Evolutionary conservation across 1,140 invertebrate genomes (phyloP).

Genomic region (Drosophila navojoa): DNA sequence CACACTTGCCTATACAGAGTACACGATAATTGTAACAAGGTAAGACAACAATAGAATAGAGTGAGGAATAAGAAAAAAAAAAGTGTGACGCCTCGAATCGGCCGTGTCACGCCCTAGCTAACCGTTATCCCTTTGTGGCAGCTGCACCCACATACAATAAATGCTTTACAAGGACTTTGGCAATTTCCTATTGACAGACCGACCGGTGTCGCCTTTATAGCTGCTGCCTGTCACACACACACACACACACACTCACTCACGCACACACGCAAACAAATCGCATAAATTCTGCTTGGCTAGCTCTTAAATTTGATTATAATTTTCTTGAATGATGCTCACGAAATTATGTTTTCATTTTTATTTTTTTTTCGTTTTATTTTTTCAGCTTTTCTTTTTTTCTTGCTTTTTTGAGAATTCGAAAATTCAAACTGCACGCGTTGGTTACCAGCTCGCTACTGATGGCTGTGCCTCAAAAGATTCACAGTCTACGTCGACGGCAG

Average conservation of each 20-base stretch:
- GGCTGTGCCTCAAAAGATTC: constrained; percentile 43
- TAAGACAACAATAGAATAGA: constrained; percentile 54
- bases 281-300: not conserved
- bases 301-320: constrained; percentile 32
- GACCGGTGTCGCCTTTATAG: constrained; percentile 40
- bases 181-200: constrained; percentile 54
- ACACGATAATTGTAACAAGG: constrained; percentile 65
- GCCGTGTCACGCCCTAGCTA: constrained; percentile 5
- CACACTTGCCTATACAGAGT: not conserved
- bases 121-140: constrained; percentile 1
- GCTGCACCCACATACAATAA: constrained; percentile 67
- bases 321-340: not conserved
- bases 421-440: constrained; percentile 73
- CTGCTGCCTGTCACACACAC: constrained; percentile 4
- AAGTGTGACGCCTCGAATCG: constrained; percentile 15
- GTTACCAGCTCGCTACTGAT: constrained; percentile 72
- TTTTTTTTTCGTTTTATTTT: constrained; percentile 12
- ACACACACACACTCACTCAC: not conserved
- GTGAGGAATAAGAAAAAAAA: constrained; percentile 4
- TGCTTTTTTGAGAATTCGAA: constrained; percentile 38
- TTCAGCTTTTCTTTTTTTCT: not conserved
- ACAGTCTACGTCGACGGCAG: constrained; percentile 50
- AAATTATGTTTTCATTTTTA: not conserved
- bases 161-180: constrained; percentile 57
- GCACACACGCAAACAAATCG: not conserved